These are phyloP conservation scores for Chelon auratus DNA, from an alignment of 2,797 vertebrate species.

Conservation along the genomic window DNA sequence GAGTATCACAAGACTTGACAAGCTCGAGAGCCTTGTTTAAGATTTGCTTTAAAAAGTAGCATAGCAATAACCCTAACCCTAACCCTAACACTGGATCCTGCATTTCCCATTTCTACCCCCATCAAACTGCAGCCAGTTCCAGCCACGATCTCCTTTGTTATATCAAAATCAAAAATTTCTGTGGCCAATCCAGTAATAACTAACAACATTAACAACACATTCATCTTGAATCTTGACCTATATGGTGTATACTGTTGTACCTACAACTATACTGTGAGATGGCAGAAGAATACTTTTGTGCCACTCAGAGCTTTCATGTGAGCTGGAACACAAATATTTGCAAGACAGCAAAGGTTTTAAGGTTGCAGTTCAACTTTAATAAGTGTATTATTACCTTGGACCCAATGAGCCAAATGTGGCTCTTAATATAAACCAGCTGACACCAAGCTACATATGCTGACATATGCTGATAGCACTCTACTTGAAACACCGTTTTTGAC, in stretches of 20 bases:
- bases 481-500: slow-evolving; percentile 25
- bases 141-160: neutral
- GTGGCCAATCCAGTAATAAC: neutral
- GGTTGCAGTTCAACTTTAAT: slow-evolving; percentile 24
- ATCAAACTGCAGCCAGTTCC: neutral
- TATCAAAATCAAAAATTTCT: no score
- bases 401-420: neutral
- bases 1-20: no score
- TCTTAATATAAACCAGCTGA: neutral
- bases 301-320: neutral
- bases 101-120: no score
- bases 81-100: no score
- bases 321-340: slow-evolving; percentile 1
- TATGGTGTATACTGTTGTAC: neutral
- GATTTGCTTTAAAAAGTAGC: no score
- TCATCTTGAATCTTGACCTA: no score
- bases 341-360: slow-evolving; percentile 4
- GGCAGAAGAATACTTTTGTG: slow-evolving; percentile 1
- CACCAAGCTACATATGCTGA: slow-evolving; percentile 4
- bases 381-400: slow-evolving; percentile 14
- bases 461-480: neutral
- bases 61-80: no score
- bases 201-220: neutral
- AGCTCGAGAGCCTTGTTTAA: no score
- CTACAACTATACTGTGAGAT: neutral